Percentiles rank a stretch among this genome's conserved stretches.
Conservation (phyloP, 2,888 invertebrate genomes). For the Epiperipatus broadwayi region DNA sequence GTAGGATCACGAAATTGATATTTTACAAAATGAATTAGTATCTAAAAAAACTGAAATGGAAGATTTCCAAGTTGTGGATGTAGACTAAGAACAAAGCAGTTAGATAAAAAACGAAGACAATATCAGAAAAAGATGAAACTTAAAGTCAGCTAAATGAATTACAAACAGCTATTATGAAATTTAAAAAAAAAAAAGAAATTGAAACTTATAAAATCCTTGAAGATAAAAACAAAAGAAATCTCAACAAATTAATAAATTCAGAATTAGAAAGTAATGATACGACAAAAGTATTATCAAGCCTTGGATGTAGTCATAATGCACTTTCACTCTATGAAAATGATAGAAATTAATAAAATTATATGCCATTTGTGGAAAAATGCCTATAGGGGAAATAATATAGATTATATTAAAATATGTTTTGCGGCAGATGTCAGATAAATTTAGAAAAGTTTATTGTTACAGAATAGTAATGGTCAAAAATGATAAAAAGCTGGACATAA, state of each 20-base stretch:
- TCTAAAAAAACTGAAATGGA: background rate
- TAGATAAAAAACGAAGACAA: no score
- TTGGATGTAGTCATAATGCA: slow-evolving; percentile 71
- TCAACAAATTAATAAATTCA: slow-evolving; percentile 39
- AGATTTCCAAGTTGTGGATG: no score
- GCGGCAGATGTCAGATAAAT: slow-evolving; percentile 26
- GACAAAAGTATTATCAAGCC: slow-evolving; percentile 55
- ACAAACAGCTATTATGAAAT: slow-evolving; percentile 24
- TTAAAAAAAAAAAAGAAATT: slow-evolving; percentile 41
- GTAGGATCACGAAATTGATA: no score
- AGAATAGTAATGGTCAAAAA: slow-evolving; percentile 77
- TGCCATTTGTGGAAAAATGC: slow-evolving; percentile 51
- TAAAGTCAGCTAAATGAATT: slow-evolving; percentile 24
- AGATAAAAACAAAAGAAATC: slow-evolving; percentile 44
- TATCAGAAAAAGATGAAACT: slow-evolving; percentile 22
- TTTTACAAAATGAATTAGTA: background rate
- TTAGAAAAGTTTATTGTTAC: slow-evolving; percentile 45
- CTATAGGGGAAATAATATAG: slow-evolving; percentile 82
- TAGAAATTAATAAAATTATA: slow-evolving; percentile 71
- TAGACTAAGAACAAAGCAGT: no score
- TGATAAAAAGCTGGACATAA: slow-evolving; percentile 78
- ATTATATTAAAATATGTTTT: slow-evolving; percentile 62
- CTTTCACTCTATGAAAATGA: slow-evolving; percentile 80
- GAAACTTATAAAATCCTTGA: slow-evolving; percentile 48
- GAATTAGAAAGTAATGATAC: slow-evolving; percentile 48